phyloP scores from a whole-genome alignment of 2,797 vertebrate species.

The Pitangus sulphuratus region DNA sequence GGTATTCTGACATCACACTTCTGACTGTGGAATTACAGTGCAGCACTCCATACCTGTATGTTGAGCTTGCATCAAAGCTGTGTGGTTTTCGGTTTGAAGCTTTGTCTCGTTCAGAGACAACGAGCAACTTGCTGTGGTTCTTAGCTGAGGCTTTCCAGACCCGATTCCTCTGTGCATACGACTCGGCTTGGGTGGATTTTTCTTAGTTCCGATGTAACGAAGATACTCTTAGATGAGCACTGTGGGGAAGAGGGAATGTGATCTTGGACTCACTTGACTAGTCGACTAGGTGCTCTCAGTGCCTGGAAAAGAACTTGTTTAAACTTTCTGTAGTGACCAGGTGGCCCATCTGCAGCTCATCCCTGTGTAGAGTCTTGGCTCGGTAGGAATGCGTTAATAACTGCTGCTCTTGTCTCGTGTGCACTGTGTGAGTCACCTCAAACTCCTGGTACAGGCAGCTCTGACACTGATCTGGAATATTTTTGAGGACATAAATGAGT shows the following conservation, averaged over 20 bases:
- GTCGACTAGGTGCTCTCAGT: constrained; percentile 26
- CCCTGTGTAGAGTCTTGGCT: constrained; percentile 58
- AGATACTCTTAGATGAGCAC: constrained; percentile 54
- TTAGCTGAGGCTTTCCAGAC: constrained; percentile 76
- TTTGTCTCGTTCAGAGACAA: constrained; percentile 73
- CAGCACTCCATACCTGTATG: constrained; percentile 85
- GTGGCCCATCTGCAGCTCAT: constrained; percentile 44
- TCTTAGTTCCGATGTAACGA: constrained; percentile 68
- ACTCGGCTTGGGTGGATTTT: constrained; percentile 74
- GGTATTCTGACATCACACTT: constrained; percentile 98
- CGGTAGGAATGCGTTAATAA: not conserved
- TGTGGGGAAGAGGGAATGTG: constrained; percentile 70
- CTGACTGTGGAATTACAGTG: constrained; percentile 95
- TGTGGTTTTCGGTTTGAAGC: constrained; percentile 71
- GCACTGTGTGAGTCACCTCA: not conserved
- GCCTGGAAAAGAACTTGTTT: constrained; percentile 23
- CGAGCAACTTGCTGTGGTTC: constrained; percentile 69
- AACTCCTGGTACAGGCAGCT: constrained; percentile 49
- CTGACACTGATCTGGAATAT: not conserved
- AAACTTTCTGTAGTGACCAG: constrained; percentile 7
- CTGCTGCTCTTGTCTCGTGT: constrained; percentile 28
- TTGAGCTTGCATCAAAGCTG: constrained; percentile 72
- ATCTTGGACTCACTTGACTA: constrained; percentile 49
- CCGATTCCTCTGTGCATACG: constrained; percentile 72
- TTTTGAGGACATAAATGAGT: constrained; percentile 55